Base-by-base conservation (phyloP, 2,888 invertebrate species). In the Quadriops clusia region DNA sequence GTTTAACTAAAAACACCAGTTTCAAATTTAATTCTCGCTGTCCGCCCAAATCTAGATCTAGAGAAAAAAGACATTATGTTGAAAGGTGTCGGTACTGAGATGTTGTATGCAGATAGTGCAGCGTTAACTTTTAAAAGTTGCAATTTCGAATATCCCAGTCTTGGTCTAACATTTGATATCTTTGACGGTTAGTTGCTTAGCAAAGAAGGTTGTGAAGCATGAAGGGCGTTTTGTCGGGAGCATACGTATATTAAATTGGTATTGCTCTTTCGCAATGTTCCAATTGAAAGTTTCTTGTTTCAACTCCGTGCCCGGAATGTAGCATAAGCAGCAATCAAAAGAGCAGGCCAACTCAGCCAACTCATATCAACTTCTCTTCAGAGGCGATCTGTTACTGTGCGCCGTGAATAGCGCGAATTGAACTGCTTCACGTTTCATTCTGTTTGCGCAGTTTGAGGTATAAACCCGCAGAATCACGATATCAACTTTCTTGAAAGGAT, bases 211-310 rank as follows among this genome's bases (percentile, higher is more conserved):
- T 12, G 21, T 21, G 21, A 21, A 11, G 21, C 21, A 21, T 21
- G 21, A 21, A 21, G 10, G 21, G 21, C 21, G 11, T 21, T 21
- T 6, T 12, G 11, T 11, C 21, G 21, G 25, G n/a, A 25, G 13
- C 17, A 34, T 23, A 30, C 34, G 34, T 41, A 38, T 43, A 47
- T 46, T 45, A 46, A 45, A 49, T 49, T 44, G 45, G 45, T 41
- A 44, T 46, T 45, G 45, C 44, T 44, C 42, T 42, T 46, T 44
- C 41, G 40, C 43, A 30, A 40, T 47, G 49, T 49, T 43, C 44
- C 48, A 47, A 49, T 47, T 48, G 47, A 46, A 43, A 47, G 44
- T 49, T 49, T 49, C 49, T 48, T 48, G 49, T 48, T 47, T 46
- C 47, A 18, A 37, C 37, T 47, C 40, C 49, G 48, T 49, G 49